Evolutionary conservation across 2,797 vertebrate species (phyloP).

Genomic region (Leptodactylus fallax): DNA sequence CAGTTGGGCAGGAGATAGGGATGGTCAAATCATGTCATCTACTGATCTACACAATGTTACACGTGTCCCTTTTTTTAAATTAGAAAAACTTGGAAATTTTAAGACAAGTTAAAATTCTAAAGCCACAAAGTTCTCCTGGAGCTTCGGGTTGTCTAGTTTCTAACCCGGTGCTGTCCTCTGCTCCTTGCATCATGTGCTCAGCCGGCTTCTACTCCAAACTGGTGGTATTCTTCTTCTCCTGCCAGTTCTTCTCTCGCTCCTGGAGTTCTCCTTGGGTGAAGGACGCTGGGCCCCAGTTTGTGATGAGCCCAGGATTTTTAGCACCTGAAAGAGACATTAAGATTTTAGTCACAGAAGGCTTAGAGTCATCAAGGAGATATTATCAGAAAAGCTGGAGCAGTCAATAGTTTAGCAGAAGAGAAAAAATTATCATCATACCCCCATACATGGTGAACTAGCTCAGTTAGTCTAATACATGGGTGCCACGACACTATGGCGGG

Average conservation of each 20-base stretch:
- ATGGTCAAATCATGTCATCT: not conserved
- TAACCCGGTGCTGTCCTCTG: not conserved
- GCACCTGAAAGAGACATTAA: constrained; percentile 78
- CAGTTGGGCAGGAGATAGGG: not conserved
- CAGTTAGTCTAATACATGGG: too few relatives aligned
- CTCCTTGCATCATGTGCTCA: not conserved
- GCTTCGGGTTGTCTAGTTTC: not conserved
- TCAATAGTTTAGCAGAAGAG: too few relatives aligned
- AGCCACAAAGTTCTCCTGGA: not conserved
- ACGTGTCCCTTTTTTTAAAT: not conserved
- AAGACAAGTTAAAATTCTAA: not conserved
- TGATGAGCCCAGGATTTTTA: constrained; percentile 86
- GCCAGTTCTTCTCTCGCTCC: constrained; percentile 89
- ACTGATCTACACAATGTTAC: not conserved
- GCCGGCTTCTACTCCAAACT: constrained; percentile 65
- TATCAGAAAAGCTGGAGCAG: too few relatives aligned
- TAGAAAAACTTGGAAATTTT: not conserved
- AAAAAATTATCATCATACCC: too few relatives aligned
- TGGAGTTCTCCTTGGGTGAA: constrained; percentile 90
- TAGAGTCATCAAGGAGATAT: too few relatives aligned
- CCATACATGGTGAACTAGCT: too few relatives aligned
- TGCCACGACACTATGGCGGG: too few relatives aligned
- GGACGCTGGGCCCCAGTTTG: constrained; percentile 93
- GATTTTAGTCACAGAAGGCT: not conserved
- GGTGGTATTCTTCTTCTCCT: constrained; percentile 82